Evolutionary conservation across 2,113 vertebrate species (phyloP), one percentile per base, ranked within the genome.

Genomic region (Piliocolobus tephrosceles): DNA sequence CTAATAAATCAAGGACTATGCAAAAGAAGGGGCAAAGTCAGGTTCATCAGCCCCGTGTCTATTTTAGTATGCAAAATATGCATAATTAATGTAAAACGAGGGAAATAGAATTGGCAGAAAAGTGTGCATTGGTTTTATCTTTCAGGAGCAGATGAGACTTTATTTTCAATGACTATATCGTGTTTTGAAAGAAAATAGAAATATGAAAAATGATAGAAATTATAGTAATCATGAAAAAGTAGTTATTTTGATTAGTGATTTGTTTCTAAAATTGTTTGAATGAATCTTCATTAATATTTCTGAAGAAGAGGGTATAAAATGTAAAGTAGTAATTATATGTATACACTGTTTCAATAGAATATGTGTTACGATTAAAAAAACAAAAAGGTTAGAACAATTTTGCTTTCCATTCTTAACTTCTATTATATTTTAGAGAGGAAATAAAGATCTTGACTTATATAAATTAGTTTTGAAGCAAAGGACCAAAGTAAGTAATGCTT

Each of bases 251-350:
- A 94, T 20, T 25, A 35, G 9, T 64, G 6, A 84, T 94, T 97
- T 91, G 12, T 61, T 86, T 81, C 40, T 73, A 80, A 94, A 78
- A 92, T 83, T 75, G 93, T 82, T 89, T 90, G 20, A 97, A 58
- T 8, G 35, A 85, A 73, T 95, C 5, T 81, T 23, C 18, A 91
- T 76, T 30, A 57, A 23, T 50, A 9, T 92, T 94, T 38, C 27
- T 75, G 38, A 84, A 61, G 32, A 94, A 40, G 5, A 66, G 25
- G 8, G 17, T 70, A 85, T 70, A 86, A 90, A 72, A 68, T 82
- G 43, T 92, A 96, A 96, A 97, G 22, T 2, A 72, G 27, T 45
- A 85, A 47, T 68, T 86, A 73, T 45, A 52, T 30, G 3, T 57
- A 64, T 58, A 50, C 64, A 72, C 17, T 27, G 13, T 68, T 90